A percentile compares a stretch with the other conserved stretches of the same genome.
Evolutionary conservation across 2,113 vertebrate genomes (phyloP).

Genomic region (Podarcis raffonei): DNA sequence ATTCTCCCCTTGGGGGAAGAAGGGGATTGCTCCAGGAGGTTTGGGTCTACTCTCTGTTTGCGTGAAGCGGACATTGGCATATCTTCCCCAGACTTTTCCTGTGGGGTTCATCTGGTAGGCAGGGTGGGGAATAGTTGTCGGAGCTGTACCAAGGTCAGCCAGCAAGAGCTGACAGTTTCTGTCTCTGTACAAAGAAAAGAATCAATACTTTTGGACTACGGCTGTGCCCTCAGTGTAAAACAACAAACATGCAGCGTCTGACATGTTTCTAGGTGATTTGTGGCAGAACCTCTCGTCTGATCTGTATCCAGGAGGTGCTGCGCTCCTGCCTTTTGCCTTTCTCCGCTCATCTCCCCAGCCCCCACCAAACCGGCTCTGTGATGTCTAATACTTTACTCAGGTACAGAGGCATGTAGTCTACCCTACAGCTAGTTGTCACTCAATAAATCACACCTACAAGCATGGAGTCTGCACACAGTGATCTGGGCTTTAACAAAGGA

Average conservation of each 20-base stretch:
- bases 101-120: constrained; percentile 85
- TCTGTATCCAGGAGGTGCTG: constrained; percentile 85
- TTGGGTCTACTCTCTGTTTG: constrained; percentile 73
- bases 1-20: constrained; percentile 71
- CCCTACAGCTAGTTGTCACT: constrained; percentile 87
- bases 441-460: constrained; percentile 86
- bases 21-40: constrained; percentile 75
- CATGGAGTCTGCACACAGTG: constrained; percentile 71
- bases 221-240: constrained; percentile 97
- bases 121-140: constrained; percentile 94
- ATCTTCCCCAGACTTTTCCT: constrained; percentile 78
- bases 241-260: constrained; percentile 95
- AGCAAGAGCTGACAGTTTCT: constrained; percentile 97
- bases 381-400: constrained; percentile 84
- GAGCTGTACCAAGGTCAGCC: constrained; percentile 91
- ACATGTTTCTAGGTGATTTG: constrained; percentile 91
- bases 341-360: constrained; percentile 55
- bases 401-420: constrained; percentile 79
- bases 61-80: constrained; percentile 80
- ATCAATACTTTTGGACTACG: constrained; percentile 99
- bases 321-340: constrained; percentile 77
- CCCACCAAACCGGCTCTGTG: constrained; percentile 73
- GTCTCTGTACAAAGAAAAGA: constrained; percentile 96
- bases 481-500: constrained; percentile 82
- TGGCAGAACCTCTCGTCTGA: constrained; percentile 88